These are phyloP conservation scores for Zeugodacus cucurbitae DNA, from an alignment of 1,140 invertebrate species.

Conservation along the genomic window DNA sequence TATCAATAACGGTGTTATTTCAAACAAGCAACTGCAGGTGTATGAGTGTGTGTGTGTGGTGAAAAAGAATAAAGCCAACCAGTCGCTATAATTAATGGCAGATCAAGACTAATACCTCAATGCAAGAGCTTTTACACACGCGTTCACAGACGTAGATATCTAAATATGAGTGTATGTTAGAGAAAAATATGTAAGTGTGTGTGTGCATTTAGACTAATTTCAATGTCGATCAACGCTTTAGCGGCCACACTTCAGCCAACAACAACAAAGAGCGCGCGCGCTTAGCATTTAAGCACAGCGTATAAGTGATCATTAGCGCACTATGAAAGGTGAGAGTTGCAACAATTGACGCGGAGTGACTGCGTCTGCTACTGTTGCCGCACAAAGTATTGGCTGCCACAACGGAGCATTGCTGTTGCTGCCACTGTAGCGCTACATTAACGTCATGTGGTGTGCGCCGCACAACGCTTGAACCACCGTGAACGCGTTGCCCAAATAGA, in stretches of 20 bases:
- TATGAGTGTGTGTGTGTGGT: too few relatives aligned
- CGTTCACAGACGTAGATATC: too few relatives aligned
- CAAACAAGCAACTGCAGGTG: too few relatives aligned
- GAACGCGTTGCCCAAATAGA: background rate
- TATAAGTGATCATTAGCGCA: conserved; percentile 32
- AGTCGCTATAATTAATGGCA: background rate
- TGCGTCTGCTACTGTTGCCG: background rate
- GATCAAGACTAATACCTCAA: background rate
- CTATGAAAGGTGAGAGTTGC: conserved; percentile 35
- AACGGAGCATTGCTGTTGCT: background rate
- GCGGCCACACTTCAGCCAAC: background rate
- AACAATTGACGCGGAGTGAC: background rate
- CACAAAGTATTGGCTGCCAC: background rate
- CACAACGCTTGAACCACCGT: background rate
- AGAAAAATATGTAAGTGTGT: background rate
- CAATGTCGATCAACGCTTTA: conserved; percentile 31
- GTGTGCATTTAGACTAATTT: background rate
- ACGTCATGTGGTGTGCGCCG: background rate
- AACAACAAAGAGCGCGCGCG: too few relatives aligned
- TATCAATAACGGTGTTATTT: background rate
- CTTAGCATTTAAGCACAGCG: background rate
- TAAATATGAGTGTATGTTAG: background rate
- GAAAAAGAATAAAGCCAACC: background rate
- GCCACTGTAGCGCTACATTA: background rate
- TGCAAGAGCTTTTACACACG: background rate